Conservation (phyloP, 2,888 invertebrate species). For the Endomychus coccineus region DNA sequence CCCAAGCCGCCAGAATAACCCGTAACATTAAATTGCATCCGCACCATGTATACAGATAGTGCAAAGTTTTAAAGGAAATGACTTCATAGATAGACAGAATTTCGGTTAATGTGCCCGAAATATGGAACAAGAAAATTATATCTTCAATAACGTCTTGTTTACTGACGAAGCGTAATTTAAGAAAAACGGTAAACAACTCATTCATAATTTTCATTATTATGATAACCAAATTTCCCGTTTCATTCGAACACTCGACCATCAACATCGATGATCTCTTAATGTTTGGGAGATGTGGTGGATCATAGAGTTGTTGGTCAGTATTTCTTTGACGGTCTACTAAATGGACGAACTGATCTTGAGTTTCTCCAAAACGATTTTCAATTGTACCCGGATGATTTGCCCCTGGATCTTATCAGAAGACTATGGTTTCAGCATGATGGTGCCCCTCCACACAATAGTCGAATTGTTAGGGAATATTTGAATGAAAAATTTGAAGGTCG, state of each 20-base stretch:
- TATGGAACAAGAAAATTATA: not conserved
- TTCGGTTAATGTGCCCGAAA: not conserved
- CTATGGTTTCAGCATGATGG: too few species aligned
- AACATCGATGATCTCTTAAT: too few species aligned
- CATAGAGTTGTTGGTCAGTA: not conserved
- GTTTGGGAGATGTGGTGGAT: not conserved
- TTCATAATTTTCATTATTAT: not conserved
- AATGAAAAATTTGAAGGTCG: not conserved
- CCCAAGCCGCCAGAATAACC: not conserved
- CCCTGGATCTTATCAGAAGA: not conserved
- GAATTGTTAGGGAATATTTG: too few species aligned
- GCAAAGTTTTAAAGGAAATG: not conserved
- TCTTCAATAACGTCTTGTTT: not conserved
- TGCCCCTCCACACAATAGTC: too few species aligned
- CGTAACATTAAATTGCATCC: not conserved
- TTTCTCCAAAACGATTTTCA: too few species aligned
- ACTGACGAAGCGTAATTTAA: not conserved
- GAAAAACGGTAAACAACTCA: not conserved
- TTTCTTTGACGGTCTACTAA: not conserved
- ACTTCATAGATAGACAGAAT: not conserved
- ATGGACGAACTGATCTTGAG: not conserved
- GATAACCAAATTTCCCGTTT: not conserved
- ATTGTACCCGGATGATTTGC: not conserved
- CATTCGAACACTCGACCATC: too few species aligned
- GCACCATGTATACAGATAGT: not conserved